Conservation (phyloP, 2,888 invertebrate species). For the Idaea aversata region DNA sequence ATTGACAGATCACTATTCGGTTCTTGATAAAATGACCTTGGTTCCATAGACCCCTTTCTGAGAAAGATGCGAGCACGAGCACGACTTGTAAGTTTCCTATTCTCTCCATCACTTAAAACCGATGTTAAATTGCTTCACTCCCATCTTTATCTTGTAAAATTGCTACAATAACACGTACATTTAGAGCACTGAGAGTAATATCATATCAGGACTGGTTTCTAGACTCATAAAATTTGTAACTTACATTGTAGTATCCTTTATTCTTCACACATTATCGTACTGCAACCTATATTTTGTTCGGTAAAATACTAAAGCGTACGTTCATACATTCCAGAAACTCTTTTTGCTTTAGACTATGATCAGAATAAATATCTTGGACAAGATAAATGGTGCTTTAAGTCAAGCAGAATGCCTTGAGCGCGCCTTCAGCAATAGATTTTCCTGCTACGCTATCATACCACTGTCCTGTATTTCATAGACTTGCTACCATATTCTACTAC, state of each 20-base stretch:
- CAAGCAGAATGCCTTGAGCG: neutral
- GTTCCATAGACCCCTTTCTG: constrained; percentile 46
- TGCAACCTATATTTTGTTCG: neutral
- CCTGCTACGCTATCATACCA: neutral
- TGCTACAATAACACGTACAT: neutral
- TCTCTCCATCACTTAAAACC: constrained; percentile 5
- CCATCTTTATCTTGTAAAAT: neutral
- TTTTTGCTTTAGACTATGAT: neutral
- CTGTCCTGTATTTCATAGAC: neutral
- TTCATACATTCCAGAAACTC: neutral
- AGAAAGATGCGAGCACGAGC: constrained; percentile 35
- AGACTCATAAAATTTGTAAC: neutral
- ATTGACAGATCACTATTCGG: constrained; percentile 70
- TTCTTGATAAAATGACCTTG: constrained; percentile 62
- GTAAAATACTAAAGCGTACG: neutral
- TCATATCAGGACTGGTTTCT: neutral
- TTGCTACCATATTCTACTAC: neutral
- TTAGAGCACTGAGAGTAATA: neutral
- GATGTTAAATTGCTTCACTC: constrained; percentile 1
- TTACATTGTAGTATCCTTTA: constrained; percentile 1
- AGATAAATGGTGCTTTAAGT: neutral
- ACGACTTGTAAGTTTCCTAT: constrained; percentile 13
- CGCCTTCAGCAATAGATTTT: neutral
- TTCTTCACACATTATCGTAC: neutral
- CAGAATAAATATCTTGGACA: neutral